Evolutionary conservation across 2,113 vertebrate species (phyloP), one percentile per base, ranked within the genome.

Genomic region (Chamaetylas fuelleborni): DNA sequence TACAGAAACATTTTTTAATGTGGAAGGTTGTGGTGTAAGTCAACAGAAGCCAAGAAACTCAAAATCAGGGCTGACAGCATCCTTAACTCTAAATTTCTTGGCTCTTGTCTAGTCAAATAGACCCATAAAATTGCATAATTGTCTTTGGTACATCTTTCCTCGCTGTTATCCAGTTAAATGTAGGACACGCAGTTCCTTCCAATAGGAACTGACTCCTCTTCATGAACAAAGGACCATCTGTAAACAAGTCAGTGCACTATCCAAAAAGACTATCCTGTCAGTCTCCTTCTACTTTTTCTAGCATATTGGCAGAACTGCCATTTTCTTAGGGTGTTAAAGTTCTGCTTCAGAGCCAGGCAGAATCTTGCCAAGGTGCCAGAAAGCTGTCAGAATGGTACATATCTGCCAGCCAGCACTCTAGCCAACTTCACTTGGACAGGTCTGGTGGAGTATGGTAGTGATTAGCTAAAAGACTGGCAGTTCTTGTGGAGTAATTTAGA

Each of bases 241-340:
- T 96, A 97, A 97, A 94, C 83, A 96, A 94, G 82, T 81, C 47
- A 54, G 57, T 31, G 64, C 58, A 29, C 45, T 81, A 26, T 89
- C 66, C 74, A 67, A 71, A 81, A 94, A 89, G 77, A 85, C 86
- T 71, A 92, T 90, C 36, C 65, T 83, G 81, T 80, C 92, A 92
- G 81, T 91, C 86, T 79, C 42, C 20, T 54, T 79, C 79, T 89
- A 34, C 56, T 51, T 70, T 53, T 85, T 71, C 78, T 87, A 74
- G 88, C 85, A 69, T 88, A 16, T 93, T 94, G 91, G 65, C 86
- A 95, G 72, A 80, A 64, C 72, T 92, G 81, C 80, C 64, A 67
- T 94, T 97, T 97, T 95, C 87, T 95, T 73, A 80, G 84, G 47
- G 62, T 98, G 90, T 96, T 96, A 92, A 95, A 95, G 64, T 86